Evolutionary conservation across 2,888 invertebrate species (phyloP).

Genomic region (Chaetogeoica ovagalla): DNA sequence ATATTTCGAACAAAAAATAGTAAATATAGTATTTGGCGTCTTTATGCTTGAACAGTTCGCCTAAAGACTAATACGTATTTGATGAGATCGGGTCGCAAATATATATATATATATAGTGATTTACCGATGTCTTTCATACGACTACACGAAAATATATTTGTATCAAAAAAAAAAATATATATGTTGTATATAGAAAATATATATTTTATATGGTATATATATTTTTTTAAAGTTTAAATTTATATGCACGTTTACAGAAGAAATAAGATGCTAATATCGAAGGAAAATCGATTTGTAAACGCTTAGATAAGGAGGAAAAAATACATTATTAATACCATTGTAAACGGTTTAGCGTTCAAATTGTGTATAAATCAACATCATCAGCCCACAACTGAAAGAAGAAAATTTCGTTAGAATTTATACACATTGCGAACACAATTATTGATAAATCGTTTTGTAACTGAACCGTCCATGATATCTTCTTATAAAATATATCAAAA

Average conservation of each 20-base stretch:
- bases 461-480: too few relatives aligned
- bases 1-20: neutral
- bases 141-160: constrained; percentile 4
- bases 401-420: neutral
- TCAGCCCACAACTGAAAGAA: neutral
- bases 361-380: neutral
- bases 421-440: too few relatives aligned
- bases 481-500: too few relatives aligned
- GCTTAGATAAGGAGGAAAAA: neutral
- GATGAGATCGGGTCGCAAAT: constrained; percentile 15
- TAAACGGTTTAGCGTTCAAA: neutral
- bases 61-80: constrained; percentile 36
- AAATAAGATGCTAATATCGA: neutral
- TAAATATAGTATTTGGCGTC: neutral
- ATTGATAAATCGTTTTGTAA: too few relatives aligned
- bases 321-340: neutral
- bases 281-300: constrained; percentile 17
- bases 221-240: neutral
- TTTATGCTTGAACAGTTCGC: neutral
- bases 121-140: constrained; percentile 23
- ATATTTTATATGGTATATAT: neutral
- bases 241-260: neutral
- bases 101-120: neutral
- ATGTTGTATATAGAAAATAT: neutral
- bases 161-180: constrained; percentile 9